Percentiles rank a stretch among this genome's conserved stretches.
Conservation (phyloP, 2,113 vertebrate genomes). For the Thalassarche chlororhynchos region DNA sequence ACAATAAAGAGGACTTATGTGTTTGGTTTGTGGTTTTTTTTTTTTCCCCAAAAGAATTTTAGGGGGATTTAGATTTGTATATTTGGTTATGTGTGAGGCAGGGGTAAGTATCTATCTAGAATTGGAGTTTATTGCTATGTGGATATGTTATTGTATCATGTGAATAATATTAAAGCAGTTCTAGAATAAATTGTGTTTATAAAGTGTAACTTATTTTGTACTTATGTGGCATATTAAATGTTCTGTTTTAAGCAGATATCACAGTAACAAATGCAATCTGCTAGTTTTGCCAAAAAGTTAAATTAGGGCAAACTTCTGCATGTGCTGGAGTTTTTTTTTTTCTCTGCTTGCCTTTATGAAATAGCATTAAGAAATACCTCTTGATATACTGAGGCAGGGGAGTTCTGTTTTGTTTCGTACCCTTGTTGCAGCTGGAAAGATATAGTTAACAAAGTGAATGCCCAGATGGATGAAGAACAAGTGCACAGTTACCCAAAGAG, state of each 20-base stretch:
- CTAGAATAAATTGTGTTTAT: background rate
- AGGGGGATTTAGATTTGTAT: background rate
- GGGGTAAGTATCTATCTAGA: background rate
- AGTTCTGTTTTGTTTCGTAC: background rate
- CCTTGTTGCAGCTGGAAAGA: slow-evolving; percentile 52
- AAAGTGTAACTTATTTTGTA: background rate
- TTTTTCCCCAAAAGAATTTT: background rate
- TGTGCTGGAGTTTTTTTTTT: no score
- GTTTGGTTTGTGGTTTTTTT: background rate
- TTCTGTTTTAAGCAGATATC: background rate
- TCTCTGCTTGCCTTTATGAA: background rate
- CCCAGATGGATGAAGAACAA: background rate
- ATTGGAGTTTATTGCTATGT: background rate
- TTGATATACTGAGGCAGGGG: background rate
- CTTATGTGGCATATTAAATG: background rate
- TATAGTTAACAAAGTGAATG: slow-evolving; percentile 13
- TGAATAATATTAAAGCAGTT: background rate
- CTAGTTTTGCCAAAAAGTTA: background rate
- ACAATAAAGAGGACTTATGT: background rate
- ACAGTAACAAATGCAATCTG: background rate
- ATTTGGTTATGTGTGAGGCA: background rate
- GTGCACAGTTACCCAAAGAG: background rate
- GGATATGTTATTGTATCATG: background rate
- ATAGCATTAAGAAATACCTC: background rate
- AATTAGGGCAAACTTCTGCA: background rate